These are phyloP conservation scores for Euproctis similis DNA, from an alignment of 2,888 invertebrate species.

Conservation along the genomic window DNA sequence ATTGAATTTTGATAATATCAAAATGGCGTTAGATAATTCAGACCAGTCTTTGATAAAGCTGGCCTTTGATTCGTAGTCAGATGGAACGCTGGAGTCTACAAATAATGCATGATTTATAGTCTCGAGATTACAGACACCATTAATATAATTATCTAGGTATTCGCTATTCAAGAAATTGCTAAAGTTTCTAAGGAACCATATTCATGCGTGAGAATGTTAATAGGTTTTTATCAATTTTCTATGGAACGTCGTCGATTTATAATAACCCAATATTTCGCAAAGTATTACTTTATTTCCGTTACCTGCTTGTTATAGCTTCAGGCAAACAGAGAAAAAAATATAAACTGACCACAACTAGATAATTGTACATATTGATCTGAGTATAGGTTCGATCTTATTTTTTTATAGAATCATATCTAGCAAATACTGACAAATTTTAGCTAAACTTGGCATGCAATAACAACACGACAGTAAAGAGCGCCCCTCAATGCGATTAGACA, in stretches of 20 bases:
- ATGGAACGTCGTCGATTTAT: no score
- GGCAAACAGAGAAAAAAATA: no score
- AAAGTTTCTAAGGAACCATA: conserved; percentile 18
- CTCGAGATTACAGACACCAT: conserved; percentile 21
- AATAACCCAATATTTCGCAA: no score
- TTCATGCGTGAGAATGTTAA: conserved; percentile 5
- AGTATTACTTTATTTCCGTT: no score
- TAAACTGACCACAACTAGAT: no score
- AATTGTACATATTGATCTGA: no score
- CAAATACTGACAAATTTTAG: no score
- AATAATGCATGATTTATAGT: conserved; percentile 27
- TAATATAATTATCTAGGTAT: conserved; percentile 24
- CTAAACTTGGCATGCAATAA: no score
- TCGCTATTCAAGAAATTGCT: conserved; percentile 20
- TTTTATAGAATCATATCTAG: no score
- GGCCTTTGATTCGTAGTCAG: conserved; percentile 18
- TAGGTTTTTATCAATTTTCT: no score
- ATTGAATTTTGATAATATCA: conserved; percentile 17
- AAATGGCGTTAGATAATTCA: conserved; percentile 16
- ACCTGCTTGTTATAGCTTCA: no score
- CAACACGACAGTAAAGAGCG: conserved; percentile 1
- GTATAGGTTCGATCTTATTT: no score
- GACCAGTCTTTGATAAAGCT: conserved; percentile 20
- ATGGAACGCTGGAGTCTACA: conserved; percentile 21
- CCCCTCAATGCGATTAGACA: conserved; percentile 7